Conservation (phyloP, 2,113 vertebrate genomes). For the Stigmatopora nigra region DNA sequence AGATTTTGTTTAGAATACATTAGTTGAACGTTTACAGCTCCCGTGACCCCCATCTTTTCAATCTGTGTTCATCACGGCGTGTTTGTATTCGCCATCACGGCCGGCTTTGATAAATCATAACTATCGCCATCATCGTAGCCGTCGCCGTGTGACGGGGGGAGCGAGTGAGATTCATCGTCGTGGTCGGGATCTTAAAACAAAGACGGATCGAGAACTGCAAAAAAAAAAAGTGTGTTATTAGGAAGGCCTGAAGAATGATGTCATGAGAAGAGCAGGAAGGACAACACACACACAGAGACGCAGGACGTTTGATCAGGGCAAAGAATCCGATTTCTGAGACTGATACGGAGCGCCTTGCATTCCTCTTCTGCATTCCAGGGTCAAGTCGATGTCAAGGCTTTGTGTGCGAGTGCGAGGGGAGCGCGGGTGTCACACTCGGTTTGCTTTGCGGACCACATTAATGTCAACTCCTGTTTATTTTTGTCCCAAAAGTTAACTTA, state of each 20-base stretch:
- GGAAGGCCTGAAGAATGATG: constrained; percentile 57
- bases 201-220: constrained; percentile 7
- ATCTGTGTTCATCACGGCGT: constrained; percentile 57
- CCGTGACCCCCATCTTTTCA: constrained; percentile 53
- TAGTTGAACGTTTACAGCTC: constrained; percentile 58
- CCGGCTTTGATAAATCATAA: constrained; percentile 64
- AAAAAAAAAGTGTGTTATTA: constrained; percentile 52
- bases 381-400: constrained; percentile 55
- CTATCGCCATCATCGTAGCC: constrained; percentile 20
- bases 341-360: constrained; percentile 60
- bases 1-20: constrained; percentile 64
- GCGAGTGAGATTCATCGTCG: constrained; percentile 53
- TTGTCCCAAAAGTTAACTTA: too few species aligned
- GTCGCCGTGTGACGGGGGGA: constrained; percentile 40
- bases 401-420: constrained; percentile 23
- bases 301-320: constrained; percentile 57
- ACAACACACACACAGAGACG: constrained; percentile 25
- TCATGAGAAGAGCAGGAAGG: constrained; percentile 54
- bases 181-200: constrained; percentile 50
- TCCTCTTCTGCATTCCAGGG: constrained; percentile 65
- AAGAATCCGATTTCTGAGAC: constrained; percentile 61
- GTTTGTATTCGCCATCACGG: constrained; percentile 63
- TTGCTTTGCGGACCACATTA: too few species aligned
- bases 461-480: too few species aligned
- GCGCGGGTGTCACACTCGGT: too few species aligned